These are phyloP conservation scores for Hesperia comma DNA, from an alignment of 2,888 invertebrate species.

Conservation along the genomic window DNA sequence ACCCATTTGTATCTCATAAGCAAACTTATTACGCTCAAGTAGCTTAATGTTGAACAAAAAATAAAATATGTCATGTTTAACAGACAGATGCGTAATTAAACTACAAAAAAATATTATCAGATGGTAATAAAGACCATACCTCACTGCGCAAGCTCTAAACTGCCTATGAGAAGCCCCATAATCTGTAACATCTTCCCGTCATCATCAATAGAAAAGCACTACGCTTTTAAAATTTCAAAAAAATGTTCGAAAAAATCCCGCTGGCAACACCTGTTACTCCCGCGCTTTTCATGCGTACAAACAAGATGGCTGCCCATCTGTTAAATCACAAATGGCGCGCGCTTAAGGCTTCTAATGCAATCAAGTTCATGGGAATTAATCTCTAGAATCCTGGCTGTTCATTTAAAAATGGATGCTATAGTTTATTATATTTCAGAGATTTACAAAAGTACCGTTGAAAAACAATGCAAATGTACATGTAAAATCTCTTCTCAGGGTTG, in stretches of 20 bases:
- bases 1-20: no score
- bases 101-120: not conserved
- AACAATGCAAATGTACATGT: no score
- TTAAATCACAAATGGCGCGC: conserved; percentile 55
- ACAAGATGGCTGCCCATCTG: conserved; percentile 74
- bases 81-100: no score
- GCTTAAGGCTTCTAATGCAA: conserved; percentile 30
- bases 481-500: no score
- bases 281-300: conserved; percentile 58
- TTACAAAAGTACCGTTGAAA: no score
- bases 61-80: no score
- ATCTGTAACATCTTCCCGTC: conserved; percentile 62
- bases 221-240: conserved; percentile 63
- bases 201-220: conserved; percentile 70
- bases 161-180: conserved; percentile 29
- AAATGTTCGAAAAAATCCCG: conserved; percentile 53
- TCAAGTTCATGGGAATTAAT: not conserved
- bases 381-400: not conserved
- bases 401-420: no score
- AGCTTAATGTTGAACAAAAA: no score
- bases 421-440: no score
- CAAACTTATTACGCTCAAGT: no score
- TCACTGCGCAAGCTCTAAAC: not conserved
- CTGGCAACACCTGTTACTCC: conserved; percentile 75
- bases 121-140: conserved; percentile 1